Evolutionary conservation across 2,113 vertebrate species (phyloP).

Genomic region (Pangasianodon gigas): DNA sequence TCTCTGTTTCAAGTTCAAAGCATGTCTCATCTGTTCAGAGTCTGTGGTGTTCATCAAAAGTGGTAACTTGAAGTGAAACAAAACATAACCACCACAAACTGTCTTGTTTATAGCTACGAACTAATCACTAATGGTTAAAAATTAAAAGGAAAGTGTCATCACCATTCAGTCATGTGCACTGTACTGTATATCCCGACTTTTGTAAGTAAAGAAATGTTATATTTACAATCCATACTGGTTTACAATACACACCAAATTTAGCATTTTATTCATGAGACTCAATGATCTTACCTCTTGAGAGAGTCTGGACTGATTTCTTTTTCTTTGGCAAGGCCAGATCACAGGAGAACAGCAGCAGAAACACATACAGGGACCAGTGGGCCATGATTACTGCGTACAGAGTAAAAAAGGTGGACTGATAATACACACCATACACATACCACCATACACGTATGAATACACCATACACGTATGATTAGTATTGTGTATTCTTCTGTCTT

Average conservation of each 20-base stretch:
- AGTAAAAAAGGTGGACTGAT: background rate
- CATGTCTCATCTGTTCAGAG: background rate
- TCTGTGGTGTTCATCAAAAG: background rate
- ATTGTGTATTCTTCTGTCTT: background rate
- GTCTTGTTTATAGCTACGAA: background rate
- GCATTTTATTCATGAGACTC: background rate
- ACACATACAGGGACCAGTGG: slow-evolving; percentile 48
- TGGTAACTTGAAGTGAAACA: background rate
- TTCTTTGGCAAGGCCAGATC: slow-evolving; percentile 45
- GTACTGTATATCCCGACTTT: no score
- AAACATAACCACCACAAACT: background rate
- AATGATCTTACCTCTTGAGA: slow-evolving; percentile 62
- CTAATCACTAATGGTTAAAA: background rate
- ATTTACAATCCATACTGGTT: background rate
- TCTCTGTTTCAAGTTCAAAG: background rate
- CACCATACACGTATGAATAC: no score
- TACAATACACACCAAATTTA: background rate
- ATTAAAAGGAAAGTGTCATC: background rate
- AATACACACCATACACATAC: background rate
- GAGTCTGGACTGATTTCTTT: slow-evolving; percentile 24
- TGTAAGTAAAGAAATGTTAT: background rate
- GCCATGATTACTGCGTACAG: slow-evolving; percentile 58
- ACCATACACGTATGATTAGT: background rate
- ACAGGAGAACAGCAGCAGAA: slow-evolving; percentile 57
- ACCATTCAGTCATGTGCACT: background rate